Evolutionary conservation across 2,113 vertebrate species (phyloP), one percentile per base, ranked within the genome.

Genomic region (Tautogolabrus adspersus): DNA sequence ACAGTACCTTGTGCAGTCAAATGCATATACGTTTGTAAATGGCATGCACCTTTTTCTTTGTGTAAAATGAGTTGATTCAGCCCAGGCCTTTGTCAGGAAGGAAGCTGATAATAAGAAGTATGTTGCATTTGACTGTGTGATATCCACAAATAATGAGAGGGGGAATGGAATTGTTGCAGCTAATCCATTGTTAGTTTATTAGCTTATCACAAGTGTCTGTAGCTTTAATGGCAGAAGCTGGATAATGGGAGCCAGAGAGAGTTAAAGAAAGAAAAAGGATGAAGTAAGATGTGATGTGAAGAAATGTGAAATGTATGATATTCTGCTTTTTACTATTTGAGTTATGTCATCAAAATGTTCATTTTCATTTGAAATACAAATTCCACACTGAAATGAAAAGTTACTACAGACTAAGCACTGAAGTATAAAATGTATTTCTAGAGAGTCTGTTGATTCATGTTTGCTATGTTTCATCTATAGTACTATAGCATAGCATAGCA

Each of bases 101-200:
- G 68, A 23, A 60, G 62, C 22, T 8, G 83, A 47, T 86, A 72
- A 87, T 82, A 73, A 65, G 47, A 73, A 62, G 40, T 75, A 77
- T 81, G 59, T 16, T 64, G 59, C 58, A 60, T 87, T 61, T 80
- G 72, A 66, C 57, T 82, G 44, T 77, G 51, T 30, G 37, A 83
- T 71, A 85, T 72, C 52, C 72, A 38, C 65, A 79, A 21, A 74
- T 10, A 22, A 18, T 18, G 19, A 70, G 19, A 66, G 69, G 57
- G 59, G 73, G 82, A 88, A 88, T 75, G 21, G 73, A 34, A 34
- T 6, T 34, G 30, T 34, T 34, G 30, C 30, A 34, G 30, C 30
- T 34, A 85, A 76, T 86, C 79, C 59, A 55, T 78, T 84, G 69
- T 81, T 89, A 89, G 88, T 4, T 26, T 4, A 26, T 26, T 70